Percentiles rank a stretch among this genome's conserved stretches.
phyloP scores from a whole-genome alignment of 2,888 invertebrate species.

The Hydropsyche betteni region DNA sequence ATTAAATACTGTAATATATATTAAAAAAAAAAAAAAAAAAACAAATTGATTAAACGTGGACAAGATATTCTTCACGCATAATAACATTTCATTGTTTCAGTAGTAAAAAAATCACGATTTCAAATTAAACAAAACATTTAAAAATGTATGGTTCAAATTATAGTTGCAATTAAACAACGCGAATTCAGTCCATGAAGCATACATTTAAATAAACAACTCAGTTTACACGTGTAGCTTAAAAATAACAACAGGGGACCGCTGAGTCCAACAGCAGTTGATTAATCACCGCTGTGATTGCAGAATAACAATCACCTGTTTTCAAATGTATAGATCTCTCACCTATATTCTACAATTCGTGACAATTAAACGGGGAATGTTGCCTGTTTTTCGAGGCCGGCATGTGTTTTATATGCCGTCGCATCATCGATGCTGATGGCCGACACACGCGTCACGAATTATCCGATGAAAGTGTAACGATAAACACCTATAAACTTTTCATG shows the following conservation, averaged over 20 bases:
- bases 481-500: no score
- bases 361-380: no score
- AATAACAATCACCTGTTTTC: constrained; percentile 51
- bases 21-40: constrained; percentile 20
- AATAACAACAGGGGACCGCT: constrained; percentile 49
- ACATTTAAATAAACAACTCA: constrained; percentile 51
- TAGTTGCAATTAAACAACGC: constrained; percentile 52
- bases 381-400: no score
- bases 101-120: constrained; percentile 46
- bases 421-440: no score
- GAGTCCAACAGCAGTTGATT: constrained; percentile 50
- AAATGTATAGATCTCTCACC: constrained; percentile 46
- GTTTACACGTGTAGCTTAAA: constrained; percentile 49
- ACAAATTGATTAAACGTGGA: constrained; percentile 7
- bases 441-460: no score
- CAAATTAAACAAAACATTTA: constrained; percentile 43
- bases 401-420: no score
- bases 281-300: constrained; percentile 48
- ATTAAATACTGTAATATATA: constrained; percentile 18
- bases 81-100: constrained; percentile 32
- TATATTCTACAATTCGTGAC: background rate
- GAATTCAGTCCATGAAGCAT: constrained; percentile 51
- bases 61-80: constrained; percentile 40
- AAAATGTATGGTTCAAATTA: constrained; percentile 51
- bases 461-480: no score